phyloP scores from a whole-genome alignment of 2,113 vertebrate species.

The Pungitius pungitius region DNA sequence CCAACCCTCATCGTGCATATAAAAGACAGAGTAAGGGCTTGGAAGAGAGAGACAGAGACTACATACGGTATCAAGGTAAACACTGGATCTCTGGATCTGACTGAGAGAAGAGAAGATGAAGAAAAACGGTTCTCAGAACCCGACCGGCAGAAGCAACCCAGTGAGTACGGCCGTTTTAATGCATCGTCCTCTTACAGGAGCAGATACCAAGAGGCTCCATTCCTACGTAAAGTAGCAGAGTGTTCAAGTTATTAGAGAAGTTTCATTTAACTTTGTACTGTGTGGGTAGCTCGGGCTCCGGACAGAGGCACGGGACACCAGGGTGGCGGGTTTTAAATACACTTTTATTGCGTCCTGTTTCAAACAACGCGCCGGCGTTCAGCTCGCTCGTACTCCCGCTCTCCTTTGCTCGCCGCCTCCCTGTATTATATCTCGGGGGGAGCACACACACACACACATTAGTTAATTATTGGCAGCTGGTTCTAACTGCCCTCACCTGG shows the following conservation, averaged over 20 bases:
- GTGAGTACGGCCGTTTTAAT: slow-evolving; percentile 51
- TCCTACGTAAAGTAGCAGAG: background rate
- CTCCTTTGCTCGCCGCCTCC: too few species aligned
- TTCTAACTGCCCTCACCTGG: too few species aligned
- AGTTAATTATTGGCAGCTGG: too few species aligned
- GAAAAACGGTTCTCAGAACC: slow-evolving; percentile 54
- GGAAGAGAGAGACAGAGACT: slow-evolving; percentile 1
- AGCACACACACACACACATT: too few species aligned
- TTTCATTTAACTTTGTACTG: background rate
- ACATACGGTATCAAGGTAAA: background rate
- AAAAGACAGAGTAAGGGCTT: slow-evolving; percentile 38
- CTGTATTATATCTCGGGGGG: too few species aligned
- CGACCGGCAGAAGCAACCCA: slow-evolving; percentile 45
- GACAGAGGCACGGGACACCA: too few species aligned
- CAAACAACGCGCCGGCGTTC: too few species aligned
- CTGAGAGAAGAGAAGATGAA: slow-evolving; percentile 56
- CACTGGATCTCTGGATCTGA: slow-evolving; percentile 40
- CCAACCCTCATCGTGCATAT: slow-evolving; percentile 13
- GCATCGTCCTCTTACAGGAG: background rate
- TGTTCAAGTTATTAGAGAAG: background rate
- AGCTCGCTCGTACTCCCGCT: too few species aligned
- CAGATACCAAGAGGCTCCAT: background rate
- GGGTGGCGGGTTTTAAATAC: too few species aligned
- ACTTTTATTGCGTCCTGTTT: too few species aligned
- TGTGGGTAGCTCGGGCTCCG: too few species aligned